Evolutionary conservation across 2,797 vertebrate species (phyloP), one percentile per base, ranked within the genome.

Genomic region (Microcaecilia unicolor): DNA sequence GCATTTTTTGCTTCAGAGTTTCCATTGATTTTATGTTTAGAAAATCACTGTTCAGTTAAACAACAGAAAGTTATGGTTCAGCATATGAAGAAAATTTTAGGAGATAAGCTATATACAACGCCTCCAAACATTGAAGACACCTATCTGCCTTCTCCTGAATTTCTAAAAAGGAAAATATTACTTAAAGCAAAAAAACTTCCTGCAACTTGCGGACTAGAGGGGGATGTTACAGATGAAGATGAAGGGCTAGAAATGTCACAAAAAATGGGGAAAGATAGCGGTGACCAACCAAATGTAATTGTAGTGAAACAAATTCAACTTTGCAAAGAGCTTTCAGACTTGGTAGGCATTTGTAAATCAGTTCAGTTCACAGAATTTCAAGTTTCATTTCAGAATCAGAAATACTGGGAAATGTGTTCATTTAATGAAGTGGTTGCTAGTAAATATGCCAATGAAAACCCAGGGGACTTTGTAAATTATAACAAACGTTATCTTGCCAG

Each of bases 211-310:
- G 84, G 85, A 10, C 76, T 88, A 2, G 96, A 96, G 39, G 94
- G 96, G 2, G 93, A 99, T 48, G 93, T 98, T 47, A 97, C 94
- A 0, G 96, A 99, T 30, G 96, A 99, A 64, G 96, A 99, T 0
- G 96, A 99, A 59, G 94, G 96, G 4, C 87, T 90, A 2, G 96
- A 98, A 58, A 98, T 98, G 94, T 96, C 93, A 11, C 92, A 94
- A 34, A 75, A 84, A 50, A 67, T 91, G 67, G 88, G 78, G 2
- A 91, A 87, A 1, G 93, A 97, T 22, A 80, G 64, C 1, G n/a
- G 60, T 2, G 94, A 97, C 18, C 86, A 83, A 3, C 84, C 85
- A 41, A 87, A 80, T 9, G 52, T 69, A 1, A 52, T 75, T 54
- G 60, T 69, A 1, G 65, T 74, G 28, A 97, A 94, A 58, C 84